Conservation (phyloP, 2,888 invertebrate species). For the Cephus spinipes region DNA sequence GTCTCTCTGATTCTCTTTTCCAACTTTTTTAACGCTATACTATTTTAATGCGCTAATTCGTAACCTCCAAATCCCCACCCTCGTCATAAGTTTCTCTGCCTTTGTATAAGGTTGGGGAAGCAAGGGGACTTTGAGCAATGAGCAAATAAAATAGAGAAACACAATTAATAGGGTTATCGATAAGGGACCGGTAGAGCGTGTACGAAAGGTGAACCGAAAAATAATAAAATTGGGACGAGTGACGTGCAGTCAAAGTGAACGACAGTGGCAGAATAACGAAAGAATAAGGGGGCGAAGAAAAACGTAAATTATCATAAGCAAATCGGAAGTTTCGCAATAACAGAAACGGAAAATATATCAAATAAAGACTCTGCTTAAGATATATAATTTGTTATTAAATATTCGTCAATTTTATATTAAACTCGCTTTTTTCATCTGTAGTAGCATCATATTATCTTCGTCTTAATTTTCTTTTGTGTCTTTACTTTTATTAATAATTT, state of each 20-base stretch:
- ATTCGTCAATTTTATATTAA: constrained; percentile 66
- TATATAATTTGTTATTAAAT: constrained; percentile 65
- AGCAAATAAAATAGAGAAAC: constrained; percentile 22
- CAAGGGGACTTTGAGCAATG: constrained; percentile 28
- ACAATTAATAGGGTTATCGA: neutral
- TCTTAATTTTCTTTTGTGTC: neutral
- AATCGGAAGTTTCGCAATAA: constrained; percentile 35
- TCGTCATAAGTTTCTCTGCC: too few relatives aligned
- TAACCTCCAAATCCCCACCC: too few relatives aligned
- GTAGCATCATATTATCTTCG: neutral
- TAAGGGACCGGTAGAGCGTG: too few relatives aligned
- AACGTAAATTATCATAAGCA: neutral
- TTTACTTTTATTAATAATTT: constrained; percentile 64
- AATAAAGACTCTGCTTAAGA: constrained; percentile 63
- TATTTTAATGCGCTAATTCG: too few relatives aligned
- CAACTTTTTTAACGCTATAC: neutral
- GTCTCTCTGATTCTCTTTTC: neutral
- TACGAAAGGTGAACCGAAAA: too few relatives aligned
- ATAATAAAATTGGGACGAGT: constrained; percentile 13
- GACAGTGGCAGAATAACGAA: constrained; percentile 29
- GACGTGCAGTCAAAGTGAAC: neutral
- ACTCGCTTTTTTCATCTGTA: neutral
- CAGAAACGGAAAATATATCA: constrained; percentile 48
- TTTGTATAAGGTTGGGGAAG: too few relatives aligned
- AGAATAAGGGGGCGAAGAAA: constrained; percentile 21